Percentiles rank a stretch among this genome's conserved stretches.
Evolutionary conservation across 2,888 invertebrate species (phyloP).

Genomic region (Lamproptera curius): DNA sequence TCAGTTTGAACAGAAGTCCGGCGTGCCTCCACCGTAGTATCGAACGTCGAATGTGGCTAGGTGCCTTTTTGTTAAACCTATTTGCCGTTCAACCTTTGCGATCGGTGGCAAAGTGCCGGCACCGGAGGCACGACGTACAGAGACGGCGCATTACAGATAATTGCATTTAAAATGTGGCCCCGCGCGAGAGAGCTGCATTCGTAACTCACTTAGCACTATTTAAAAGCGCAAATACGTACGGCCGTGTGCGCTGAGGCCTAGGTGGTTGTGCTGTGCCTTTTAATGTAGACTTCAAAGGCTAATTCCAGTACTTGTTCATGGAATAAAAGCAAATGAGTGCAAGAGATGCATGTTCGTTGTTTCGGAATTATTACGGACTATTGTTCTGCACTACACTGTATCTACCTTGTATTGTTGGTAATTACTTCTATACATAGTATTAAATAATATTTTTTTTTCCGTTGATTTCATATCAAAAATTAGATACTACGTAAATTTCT

Average conservation of each 20-base stretch:
- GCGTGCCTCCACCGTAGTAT: constrained; percentile 1
- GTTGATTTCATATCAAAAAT: no score
- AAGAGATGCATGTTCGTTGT: not conserved
- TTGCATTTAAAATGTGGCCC: constrained; percentile 51
- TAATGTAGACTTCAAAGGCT: constrained; percentile 2
- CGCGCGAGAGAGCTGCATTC: constrained; percentile 39
- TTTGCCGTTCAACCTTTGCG: constrained; percentile 25
- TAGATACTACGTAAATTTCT: no score
- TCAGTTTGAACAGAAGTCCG: not conserved
- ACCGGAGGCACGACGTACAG: constrained; percentile 30
- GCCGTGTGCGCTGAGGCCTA: constrained; percentile 19
- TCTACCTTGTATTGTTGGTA: no score
- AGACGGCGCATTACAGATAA: constrained; percentile 51
- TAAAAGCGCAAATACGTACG: constrained; percentile 38
- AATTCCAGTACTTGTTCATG: constrained; percentile 2
- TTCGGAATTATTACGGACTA: no score
- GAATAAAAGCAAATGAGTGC: not conserved
- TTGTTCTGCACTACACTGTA: no score
- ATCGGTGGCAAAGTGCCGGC: constrained; percentile 27
- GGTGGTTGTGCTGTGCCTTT: not conserved
- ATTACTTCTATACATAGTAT: no score
- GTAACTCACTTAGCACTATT: constrained; percentile 54
- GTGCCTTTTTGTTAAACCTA: constrained; percentile 23
- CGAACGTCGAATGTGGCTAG: constrained; percentile 4
- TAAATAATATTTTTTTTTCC: no score